phyloP scores from a whole-genome alignment of 2,113 vertebrate genomes.

The Procapra przewalskii region DNA sequence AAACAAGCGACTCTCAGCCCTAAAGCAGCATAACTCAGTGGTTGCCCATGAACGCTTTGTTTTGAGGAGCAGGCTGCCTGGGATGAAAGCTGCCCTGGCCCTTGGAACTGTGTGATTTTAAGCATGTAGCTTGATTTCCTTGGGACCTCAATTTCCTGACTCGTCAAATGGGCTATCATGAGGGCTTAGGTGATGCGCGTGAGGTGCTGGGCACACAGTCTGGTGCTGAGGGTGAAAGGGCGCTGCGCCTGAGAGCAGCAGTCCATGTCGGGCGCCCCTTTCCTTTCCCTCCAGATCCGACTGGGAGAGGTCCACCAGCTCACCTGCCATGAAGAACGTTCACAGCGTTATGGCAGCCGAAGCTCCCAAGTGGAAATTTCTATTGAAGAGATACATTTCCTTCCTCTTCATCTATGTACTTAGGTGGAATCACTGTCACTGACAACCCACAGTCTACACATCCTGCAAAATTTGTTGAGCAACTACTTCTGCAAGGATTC shows the following conservation, averaged over 20 bases:
- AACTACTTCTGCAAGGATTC: not conserved
- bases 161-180: not conserved
- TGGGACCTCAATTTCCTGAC: not conserved
- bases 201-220: not conserved
- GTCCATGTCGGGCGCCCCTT: accelerated
- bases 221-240: not conserved
- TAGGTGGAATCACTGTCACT: not conserved
- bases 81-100: not conserved
- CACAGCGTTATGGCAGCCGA: not conserved
- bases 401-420: not conserved
- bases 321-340: not conserved
- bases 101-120: not conserved
- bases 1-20: not conserved
- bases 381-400: not conserved
- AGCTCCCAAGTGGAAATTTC: not conserved
- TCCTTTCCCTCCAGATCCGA: not conserved
- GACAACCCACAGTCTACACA: not conserved
- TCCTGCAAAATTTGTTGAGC: not conserved
- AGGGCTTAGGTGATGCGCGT: accelerated
- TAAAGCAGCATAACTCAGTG: not conserved
- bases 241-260: accelerated
- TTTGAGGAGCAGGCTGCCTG: not conserved
- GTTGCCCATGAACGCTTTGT: accelerated
- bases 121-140: not conserved
- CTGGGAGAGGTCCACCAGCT: not conserved